phyloP scores from a whole-genome alignment of 2,888 invertebrate genomes.

The Meghimatium bilineatum region DNA sequence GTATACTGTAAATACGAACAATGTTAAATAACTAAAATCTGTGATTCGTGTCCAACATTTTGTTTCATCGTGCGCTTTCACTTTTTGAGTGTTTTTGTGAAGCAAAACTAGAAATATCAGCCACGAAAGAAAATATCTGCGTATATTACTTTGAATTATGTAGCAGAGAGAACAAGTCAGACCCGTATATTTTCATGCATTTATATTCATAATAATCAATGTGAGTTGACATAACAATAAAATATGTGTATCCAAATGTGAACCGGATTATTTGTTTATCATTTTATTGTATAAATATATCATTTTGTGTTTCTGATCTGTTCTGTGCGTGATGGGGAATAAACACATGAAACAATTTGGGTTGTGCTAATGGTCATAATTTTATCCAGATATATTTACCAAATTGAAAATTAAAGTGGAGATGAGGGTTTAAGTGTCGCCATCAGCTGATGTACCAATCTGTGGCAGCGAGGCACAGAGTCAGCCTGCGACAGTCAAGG shows the following conservation, averaged over 20 bases:
- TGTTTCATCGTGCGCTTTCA: slow-evolving; percentile 17
- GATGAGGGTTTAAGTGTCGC: too few species aligned
- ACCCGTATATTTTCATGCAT: neutral
- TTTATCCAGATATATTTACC: too few species aligned
- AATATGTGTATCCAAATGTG: neutral
- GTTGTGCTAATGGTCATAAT: neutral
- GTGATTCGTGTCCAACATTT: neutral
- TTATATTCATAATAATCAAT: neutral
- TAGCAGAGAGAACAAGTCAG: neutral
- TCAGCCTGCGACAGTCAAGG: too few species aligned
- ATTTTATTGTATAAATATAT: neutral
- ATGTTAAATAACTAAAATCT: neutral
- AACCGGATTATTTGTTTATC: neutral
- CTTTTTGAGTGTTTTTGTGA: neutral
- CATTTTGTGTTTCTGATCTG: neutral
- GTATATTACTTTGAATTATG: neutral
- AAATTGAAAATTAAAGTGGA: too few species aligned
- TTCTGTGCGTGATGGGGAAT: slow-evolving; percentile 15
- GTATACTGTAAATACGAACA: neutral
- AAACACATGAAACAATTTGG: neutral
- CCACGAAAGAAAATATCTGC: neutral
- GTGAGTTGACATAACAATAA: neutral
- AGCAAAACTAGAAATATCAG: neutral
- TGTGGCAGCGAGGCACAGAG: too few species aligned
- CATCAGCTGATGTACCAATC: too few species aligned